phyloP scores from a whole-genome alignment of 2,888 invertebrate species.

The Nymphalis urticae region DNA sequence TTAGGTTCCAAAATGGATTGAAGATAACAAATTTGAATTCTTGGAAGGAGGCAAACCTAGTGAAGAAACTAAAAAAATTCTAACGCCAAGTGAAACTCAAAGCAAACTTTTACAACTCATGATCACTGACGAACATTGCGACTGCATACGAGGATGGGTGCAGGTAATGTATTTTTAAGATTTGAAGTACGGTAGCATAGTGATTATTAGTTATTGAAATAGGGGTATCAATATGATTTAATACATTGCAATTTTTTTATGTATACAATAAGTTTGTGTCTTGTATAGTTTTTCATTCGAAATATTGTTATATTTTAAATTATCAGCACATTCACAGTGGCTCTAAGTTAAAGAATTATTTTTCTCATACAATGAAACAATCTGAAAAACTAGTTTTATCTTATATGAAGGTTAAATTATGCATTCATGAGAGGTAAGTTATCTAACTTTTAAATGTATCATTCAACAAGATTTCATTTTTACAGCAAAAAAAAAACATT shows the following conservation, averaged over 20 bases:
- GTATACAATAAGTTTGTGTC: too few relatives aligned
- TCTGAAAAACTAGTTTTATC: slow-evolving; percentile 6
- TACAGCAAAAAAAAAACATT: not conserved
- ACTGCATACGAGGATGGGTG: slow-evolving; percentile 75
- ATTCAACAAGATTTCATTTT: slow-evolving; percentile 28
- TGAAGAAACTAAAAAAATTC: slow-evolving; percentile 59
- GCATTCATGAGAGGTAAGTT: slow-evolving; percentile 6
- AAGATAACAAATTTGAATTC: slow-evolving; percentile 71
- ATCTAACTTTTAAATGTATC: slow-evolving; percentile 10
- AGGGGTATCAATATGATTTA: not conserved
- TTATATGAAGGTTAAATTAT: slow-evolving; percentile 10
- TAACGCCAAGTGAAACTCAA: slow-evolving; percentile 65
- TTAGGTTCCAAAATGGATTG: slow-evolving; percentile 64
- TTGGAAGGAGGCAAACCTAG: slow-evolving; percentile 56
- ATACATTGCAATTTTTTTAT: too few relatives aligned
- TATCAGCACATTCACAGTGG: too few relatives aligned
- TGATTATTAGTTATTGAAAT: not conserved
- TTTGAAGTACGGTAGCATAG: too few relatives aligned
- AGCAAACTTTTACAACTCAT: slow-evolving; percentile 68
- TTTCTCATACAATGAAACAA: not conserved
- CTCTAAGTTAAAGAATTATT: not conserved
- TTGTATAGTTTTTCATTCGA: too few relatives aligned
- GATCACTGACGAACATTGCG: slow-evolving; percentile 67
- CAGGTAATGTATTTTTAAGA: slow-evolving; percentile 49
- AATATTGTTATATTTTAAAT: too few relatives aligned